Percentiles rank a stretch among this genome's conserved stretches.
Conservation (phyloP, 2,113 vertebrate genomes). For the Scopus umbretta region DNA sequence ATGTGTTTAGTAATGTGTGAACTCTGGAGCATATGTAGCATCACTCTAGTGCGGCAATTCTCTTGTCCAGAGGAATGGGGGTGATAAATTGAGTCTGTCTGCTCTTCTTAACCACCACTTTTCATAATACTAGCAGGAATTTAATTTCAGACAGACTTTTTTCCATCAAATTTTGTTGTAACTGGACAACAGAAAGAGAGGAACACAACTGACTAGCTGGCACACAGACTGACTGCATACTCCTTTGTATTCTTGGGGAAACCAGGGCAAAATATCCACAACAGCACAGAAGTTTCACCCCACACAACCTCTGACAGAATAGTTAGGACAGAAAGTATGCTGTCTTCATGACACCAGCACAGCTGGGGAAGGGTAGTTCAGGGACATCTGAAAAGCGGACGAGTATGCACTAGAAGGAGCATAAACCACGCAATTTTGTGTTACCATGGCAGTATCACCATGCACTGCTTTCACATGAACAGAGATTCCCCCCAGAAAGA, state of each 20-base stretch:
- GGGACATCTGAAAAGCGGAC: background rate
- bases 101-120: background rate
- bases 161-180: background rate
- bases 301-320: background rate
- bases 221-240: background rate
- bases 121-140: background rate
- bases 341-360: background rate
- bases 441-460: background rate
- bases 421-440: background rate
- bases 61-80: background rate
- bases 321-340: background rate
- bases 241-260: background rate
- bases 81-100: background rate
- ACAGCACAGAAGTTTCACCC: background rate
- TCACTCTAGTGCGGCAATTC: rapidly evolving
- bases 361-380: background rate
- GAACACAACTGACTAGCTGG: background rate
- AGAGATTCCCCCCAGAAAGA: background rate
- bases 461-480: background rate
- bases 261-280: background rate
- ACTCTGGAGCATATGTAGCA: slow-evolving; percentile 29
- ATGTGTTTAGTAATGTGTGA: slow-evolving; percentile 43
- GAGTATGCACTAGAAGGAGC: background rate
- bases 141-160: background rate
- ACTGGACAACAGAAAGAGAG: background rate